Evolutionary conservation across 2,113 vertebrate genomes (phyloP).

Genomic region (Rhabdornis inornatus): DNA sequence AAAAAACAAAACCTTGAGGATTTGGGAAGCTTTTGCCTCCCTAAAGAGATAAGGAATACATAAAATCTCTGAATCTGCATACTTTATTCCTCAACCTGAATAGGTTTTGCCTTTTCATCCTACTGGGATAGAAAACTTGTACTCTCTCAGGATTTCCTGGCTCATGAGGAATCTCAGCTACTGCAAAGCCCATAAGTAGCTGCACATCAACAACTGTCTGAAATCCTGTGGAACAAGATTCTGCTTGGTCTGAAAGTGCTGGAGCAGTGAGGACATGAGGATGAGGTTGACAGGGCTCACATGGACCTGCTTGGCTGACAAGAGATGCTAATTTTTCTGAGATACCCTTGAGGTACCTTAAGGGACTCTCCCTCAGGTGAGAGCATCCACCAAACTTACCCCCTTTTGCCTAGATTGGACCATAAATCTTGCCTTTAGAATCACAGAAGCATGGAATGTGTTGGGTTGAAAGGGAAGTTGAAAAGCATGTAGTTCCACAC

Average conservation of each 20-base stretch:
- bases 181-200: background rate
- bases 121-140: background rate
- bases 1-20: background rate
- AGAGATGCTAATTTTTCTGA: background rate
- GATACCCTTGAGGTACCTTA: background rate
- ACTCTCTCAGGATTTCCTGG: background rate
- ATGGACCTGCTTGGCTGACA: background rate
- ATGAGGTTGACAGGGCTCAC: background rate
- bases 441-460: background rate
- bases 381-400: background rate
- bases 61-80: background rate
- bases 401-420: background rate
- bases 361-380: background rate
- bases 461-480: background rate
- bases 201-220: background rate
- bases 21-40: background rate
- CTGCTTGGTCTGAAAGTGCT: background rate
- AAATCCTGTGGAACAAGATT: background rate
- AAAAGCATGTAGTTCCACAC: background rate
- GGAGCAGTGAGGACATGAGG: background rate
- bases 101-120: background rate
- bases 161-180: background rate
- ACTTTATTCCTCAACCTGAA: background rate
- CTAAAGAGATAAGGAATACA: background rate
- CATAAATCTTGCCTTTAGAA: background rate